Percentiles rank a stretch among this genome's conserved stretches.
These are phyloP conservation scores for Setipinna tenuifilis DNA, from an alignment of 2,797 vertebrate species.

Conservation along the genomic window DNA sequence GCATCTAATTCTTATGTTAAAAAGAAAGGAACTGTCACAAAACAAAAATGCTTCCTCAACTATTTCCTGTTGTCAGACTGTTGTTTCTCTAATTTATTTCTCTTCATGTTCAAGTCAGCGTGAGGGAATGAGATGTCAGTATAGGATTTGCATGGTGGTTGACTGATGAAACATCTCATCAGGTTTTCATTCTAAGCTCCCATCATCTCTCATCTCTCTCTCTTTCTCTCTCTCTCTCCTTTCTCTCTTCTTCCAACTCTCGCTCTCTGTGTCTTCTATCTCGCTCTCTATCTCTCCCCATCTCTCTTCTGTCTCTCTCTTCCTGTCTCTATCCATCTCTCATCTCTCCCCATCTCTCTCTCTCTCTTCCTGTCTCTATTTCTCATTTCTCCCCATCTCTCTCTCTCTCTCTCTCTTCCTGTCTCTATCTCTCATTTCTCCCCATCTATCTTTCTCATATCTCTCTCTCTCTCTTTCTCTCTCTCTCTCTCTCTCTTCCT, in stretches of 20 bases:
- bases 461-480: too few relatives aligned
- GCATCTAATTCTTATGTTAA: neutral
- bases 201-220: neutral
- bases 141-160: neutral
- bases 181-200: neutral
- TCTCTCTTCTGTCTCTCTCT: too few relatives aligned
- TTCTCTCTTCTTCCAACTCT: too few relatives aligned
- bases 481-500: neutral
- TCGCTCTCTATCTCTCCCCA: too few relatives aligned
- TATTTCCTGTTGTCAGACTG: neutral
- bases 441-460: too few relatives aligned
- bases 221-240: neutral
- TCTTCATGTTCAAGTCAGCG: neutral
- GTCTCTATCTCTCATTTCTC: neutral
- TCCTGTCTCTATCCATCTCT: too few relatives aligned
- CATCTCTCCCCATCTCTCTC: neutral
- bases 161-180: constrained; percentile 7
- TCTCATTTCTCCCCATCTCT: neutral
- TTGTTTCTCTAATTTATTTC: neutral
- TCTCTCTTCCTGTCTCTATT: neutral
- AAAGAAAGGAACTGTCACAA: neutral
- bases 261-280: too few relatives aligned
- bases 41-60: neutral
- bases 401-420: neutral
- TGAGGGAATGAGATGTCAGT: neutral